Percentiles rank a stretch among this genome's conserved stretches.
Evolutionary conservation across 1,140 invertebrate genomes (phyloP).

Genomic region (Neodiprion pinetum): DNA sequence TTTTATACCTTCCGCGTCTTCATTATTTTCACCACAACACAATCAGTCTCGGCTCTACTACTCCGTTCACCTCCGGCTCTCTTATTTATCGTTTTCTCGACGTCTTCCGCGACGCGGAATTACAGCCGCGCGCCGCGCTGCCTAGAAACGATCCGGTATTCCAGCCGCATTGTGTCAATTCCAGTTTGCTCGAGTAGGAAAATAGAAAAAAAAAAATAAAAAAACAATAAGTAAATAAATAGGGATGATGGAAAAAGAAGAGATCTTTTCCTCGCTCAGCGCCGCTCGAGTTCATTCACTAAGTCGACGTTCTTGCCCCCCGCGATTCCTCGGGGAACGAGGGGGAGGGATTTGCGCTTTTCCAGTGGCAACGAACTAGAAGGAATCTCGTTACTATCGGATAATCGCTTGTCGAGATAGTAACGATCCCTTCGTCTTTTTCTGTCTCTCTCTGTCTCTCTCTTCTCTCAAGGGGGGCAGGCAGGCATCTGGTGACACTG

Average conservation of each 20-base stretch:
- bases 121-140: constrained; percentile 15
- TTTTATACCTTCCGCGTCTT: too few relatives aligned
- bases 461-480: too few relatives aligned
- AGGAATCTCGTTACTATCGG: constrained; percentile 28
- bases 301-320: constrained; percentile 38
- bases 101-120: constrained; percentile 17
- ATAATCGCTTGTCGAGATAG: constrained; percentile 36
- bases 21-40: too few relatives aligned
- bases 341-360: not conserved
- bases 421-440: constrained; percentile 29
- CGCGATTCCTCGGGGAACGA: constrained; percentile 10
- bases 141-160: constrained; percentile 47
- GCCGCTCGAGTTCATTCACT: constrained; percentile 45
- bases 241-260: constrained; percentile 18
- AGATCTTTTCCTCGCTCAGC: constrained; percentile 29
- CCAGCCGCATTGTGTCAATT: constrained; percentile 44
- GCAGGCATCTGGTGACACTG: too few relatives aligned
- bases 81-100: not conserved
- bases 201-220: constrained; percentile 20
- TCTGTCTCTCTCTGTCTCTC: constrained; percentile 11
- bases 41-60: too few relatives aligned
- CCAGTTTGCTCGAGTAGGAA: constrained; percentile 33
- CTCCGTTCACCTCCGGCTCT: not conserved
- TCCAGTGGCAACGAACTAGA: constrained; percentile 32
- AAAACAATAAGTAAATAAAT: not conserved